phyloP scores from a whole-genome alignment of 2,888 invertebrate genomes.

The Camponotus fellah region DNA sequence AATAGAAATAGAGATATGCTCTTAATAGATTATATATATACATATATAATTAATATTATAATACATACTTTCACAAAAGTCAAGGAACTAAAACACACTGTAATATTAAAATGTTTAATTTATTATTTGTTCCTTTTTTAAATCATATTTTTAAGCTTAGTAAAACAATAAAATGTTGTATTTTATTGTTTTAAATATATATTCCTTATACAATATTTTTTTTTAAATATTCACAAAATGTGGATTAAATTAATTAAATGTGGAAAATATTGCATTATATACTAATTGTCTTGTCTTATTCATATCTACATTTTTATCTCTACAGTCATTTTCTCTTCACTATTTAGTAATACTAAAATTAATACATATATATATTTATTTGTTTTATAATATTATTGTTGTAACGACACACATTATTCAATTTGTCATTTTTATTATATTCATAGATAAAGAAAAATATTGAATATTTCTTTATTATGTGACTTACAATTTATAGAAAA shows the following conservation, averaged over 20 bases:
- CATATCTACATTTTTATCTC: not conserved
- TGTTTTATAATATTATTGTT: constrained; percentile 27
- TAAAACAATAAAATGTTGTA: not conserved
- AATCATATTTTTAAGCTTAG: not conserved
- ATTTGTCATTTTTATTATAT: constrained; percentile 6
- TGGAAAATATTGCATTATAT: not conserved
- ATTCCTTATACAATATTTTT: constrained; percentile 20
- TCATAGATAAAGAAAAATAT: not conserved
- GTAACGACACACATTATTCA: not conserved
- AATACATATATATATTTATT: not conserved
- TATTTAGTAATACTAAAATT: constrained; percentile 2
- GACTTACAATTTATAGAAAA: constrained; percentile 1
- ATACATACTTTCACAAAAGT: not conserved
- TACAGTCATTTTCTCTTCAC: constrained; percentile 3
- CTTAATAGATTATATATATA: not conserved
- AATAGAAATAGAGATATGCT: constrained; percentile 11
- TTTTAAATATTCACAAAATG: constrained; percentile 14
- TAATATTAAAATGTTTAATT: not conserved
- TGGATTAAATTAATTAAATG: not conserved
- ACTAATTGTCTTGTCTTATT: not conserved
- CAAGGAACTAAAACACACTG: not conserved
- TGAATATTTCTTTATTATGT: not conserved
- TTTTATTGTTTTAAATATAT: not conserved
- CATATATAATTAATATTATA: not conserved
- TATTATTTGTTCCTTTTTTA: not conserved